These are phyloP conservation scores for Microcebus murinus DNA, from an alignment of 2,113 vertebrate species.

Conservation along the genomic window DNA sequence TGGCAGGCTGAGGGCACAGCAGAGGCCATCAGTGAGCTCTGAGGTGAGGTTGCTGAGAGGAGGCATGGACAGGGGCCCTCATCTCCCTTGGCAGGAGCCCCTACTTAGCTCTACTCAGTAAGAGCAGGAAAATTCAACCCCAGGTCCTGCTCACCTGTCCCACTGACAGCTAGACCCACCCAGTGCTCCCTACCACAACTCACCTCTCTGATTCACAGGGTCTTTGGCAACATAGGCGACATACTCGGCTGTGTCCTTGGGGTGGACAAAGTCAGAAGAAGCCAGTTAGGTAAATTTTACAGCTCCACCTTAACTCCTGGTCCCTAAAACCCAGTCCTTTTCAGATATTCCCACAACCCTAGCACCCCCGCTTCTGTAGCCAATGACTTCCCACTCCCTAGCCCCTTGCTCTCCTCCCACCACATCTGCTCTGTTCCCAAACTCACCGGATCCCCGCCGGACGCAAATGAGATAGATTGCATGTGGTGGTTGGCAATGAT, in stretches of 20 bases:
- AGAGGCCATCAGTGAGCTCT: neutral
- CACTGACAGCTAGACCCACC: neutral
- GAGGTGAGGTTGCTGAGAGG: neutral
- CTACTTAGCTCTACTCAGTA: neutral
- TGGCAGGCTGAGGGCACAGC: constrained; percentile 90
- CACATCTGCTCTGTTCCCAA: neutral
- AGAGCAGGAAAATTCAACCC: neutral
- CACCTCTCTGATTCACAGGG: constrained; percentile 99
- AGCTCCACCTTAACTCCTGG: neutral
- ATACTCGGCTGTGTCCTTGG: constrained; percentile 89
- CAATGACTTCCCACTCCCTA: neutral
- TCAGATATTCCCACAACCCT: neutral
- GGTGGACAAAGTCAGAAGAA: neutral
- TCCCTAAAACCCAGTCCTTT: neutral
- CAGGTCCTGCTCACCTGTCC: neutral
- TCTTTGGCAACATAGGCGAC: constrained; percentile 98
- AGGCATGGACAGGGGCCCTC: neutral
- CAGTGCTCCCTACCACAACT: constrained; percentile 46
- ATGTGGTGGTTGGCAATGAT: constrained; percentile 98
- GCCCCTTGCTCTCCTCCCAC: neutral
- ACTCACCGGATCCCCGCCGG: constrained; percentile 98
- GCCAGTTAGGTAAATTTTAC: accelerated
- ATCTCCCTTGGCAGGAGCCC: neutral
- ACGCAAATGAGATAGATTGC: constrained; percentile 98
- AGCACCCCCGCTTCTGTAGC: neutral